These are phyloP conservation scores for Eulemur mongoz DNA, from an alignment of 2,797 vertebrate species.

Conservation along the genomic window DNA sequence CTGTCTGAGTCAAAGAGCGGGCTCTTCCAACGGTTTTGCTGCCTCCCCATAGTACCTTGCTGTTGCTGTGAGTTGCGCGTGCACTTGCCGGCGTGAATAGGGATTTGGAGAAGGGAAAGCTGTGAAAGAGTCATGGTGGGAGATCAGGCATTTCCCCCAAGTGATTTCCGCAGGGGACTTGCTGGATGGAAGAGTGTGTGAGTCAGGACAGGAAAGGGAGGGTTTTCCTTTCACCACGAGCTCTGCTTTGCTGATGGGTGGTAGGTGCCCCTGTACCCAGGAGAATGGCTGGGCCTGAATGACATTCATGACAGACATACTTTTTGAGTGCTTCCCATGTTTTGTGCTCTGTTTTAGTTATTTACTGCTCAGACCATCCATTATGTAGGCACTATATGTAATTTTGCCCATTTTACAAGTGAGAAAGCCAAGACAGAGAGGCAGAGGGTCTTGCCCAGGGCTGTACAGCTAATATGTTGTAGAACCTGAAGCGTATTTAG, in stretches of 20 bases:
- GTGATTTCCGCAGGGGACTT: background rate
- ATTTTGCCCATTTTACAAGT: background rate
- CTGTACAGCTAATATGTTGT: background rate
- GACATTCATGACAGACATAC: background rate
- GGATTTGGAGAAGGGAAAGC: background rate
- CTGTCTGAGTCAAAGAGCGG: background rate
- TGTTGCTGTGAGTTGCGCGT: background rate
- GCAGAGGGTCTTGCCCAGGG: background rate
- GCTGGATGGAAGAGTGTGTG: background rate
- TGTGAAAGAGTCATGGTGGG: background rate
- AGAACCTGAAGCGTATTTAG: background rate
- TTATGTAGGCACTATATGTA: background rate
- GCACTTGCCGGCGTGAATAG: fast-evolving
- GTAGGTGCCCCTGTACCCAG: background rate
- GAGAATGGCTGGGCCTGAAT: background rate
- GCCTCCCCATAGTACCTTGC: background rate
- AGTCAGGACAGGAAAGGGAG: background rate
- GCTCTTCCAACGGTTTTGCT: background rate
- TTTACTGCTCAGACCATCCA: background rate
- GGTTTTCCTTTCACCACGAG: background rate
- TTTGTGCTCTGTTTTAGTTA: background rate
- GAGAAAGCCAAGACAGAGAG: background rate
- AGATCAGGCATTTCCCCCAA: background rate
- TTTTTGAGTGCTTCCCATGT: background rate
- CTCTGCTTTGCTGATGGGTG: background rate